Conservation (phyloP, 2,797 vertebrate species). For the Chelon auratus region DNA sequence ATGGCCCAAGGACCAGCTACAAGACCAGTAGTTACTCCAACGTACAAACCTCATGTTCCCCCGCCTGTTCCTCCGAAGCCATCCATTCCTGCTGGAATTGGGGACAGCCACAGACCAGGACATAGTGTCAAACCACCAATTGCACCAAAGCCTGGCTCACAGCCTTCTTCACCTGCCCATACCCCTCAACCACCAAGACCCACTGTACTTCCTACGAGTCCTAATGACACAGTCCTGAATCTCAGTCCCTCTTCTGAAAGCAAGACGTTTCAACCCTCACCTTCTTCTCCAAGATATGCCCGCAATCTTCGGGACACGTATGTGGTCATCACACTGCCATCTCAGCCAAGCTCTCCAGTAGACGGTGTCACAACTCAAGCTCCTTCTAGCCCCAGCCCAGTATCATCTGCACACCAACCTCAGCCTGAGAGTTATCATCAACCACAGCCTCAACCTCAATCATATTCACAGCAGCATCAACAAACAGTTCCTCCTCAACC, state of each 20-base stretch:
- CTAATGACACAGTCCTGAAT: constrained; percentile 88
- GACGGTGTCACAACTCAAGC: constrained; percentile 89
- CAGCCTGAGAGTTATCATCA: constrained; percentile 67
- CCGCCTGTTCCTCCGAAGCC: constrained; percentile 98
- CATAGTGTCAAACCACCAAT: constrained; percentile 92
- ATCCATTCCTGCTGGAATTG: constrained; percentile 89
- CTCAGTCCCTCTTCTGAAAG: constrained; percentile 89
- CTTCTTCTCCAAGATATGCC: constrained; percentile 89
- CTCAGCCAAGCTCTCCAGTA: constrained; percentile 95
- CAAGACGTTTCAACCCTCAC: constrained; percentile 89
- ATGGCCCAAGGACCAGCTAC: constrained; percentile 67
- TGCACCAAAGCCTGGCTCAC: constrained; percentile 90
- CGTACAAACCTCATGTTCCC: constrained; percentile 88
- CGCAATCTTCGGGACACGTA: constrained; percentile 94
- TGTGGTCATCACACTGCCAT: constrained; percentile 98
- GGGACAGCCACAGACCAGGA: constrained; percentile 88
- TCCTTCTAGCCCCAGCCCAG: constrained; percentile 86
- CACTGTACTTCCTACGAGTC: constrained; percentile 81
- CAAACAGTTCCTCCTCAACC: constrained; percentile 73
- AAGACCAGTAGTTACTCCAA: constrained; percentile 76
- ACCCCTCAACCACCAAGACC: constrained; percentile 83
- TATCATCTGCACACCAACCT: constrained; percentile 82
- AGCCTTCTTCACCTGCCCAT: constrained; percentile 81
- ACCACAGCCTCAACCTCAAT: constrained; percentile 71
- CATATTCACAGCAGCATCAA: constrained; percentile 68